Evolutionary conservation across 1,140 invertebrate genomes (phyloP).

Genomic region (Samia ricini): DNA sequence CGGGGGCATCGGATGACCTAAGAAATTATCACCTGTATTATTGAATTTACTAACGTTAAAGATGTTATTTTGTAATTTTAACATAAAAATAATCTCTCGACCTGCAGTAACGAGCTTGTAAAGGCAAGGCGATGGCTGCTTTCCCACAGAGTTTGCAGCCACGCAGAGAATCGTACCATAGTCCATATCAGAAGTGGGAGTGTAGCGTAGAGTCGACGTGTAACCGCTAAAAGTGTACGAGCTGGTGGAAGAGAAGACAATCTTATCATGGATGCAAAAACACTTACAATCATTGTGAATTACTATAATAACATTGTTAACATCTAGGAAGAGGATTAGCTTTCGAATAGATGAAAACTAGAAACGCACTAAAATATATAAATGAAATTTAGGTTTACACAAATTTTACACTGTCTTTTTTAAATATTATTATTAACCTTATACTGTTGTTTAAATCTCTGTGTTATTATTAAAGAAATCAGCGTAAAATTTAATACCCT

Average conservation of each 20-base stretch:
- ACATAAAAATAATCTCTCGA: constrained; percentile 54
- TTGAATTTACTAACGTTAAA: not conserved
- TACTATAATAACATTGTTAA: too few relatives aligned
- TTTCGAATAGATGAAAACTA: too few relatives aligned
- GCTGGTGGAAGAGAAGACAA: constrained; percentile 19
- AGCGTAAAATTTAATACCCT: too few relatives aligned
- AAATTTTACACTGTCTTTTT: too few relatives aligned
- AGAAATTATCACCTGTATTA: not conserved
- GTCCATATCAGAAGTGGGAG: constrained; percentile 87
- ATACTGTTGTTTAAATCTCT: too few relatives aligned
- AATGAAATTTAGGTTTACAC: too few relatives aligned
- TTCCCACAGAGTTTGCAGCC: constrained; percentile 85
- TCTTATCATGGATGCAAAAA: too few relatives aligned
- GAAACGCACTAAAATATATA: too few relatives aligned
- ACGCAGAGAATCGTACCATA: constrained; percentile 86
- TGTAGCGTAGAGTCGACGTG: constrained; percentile 79
- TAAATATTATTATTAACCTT: too few relatives aligned
- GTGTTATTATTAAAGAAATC: too few relatives aligned
- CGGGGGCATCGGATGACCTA: constrained; percentile 58
- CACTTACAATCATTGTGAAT: too few relatives aligned
- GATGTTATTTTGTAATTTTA: not conserved
- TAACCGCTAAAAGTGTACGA: constrained; percentile 45
- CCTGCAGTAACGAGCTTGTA: constrained; percentile 87
- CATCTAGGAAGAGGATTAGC: too few relatives aligned
- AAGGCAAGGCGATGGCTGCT: constrained; percentile 85